Percentiles rank a stretch among this genome's conserved stretches.
Conservation (phyloP, 2,888 invertebrate species). For the Kryphioiulus occultus region DNA sequence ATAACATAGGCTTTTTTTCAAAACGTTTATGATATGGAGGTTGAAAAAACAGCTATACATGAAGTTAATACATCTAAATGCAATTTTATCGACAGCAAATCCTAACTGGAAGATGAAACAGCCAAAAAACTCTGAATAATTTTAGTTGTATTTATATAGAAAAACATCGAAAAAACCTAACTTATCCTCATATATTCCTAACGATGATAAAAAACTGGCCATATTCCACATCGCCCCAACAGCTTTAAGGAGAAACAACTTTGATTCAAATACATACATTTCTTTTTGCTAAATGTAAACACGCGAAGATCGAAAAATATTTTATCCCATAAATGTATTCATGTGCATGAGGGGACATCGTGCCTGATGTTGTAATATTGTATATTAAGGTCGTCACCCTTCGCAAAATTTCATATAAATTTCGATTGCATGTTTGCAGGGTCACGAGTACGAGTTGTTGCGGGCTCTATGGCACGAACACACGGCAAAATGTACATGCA, state of each 20-base stretch:
- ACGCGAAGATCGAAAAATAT: background rate
- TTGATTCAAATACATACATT: background rate
- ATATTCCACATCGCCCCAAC: background rate
- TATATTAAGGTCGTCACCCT: conserved; percentile 3
- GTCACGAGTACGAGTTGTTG: conserved; percentile 24
- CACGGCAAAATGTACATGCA: background rate
- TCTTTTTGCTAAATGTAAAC: background rate
- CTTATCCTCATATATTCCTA: background rate
- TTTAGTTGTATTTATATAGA: too few species aligned
- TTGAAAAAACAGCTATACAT: too few species aligned
- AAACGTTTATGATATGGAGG: too few species aligned
- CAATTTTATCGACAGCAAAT: too few species aligned
- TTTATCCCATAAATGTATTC: background rate
- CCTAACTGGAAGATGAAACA: too few species aligned
- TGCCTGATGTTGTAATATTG: background rate
- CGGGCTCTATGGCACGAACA: background rate
- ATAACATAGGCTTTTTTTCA: too few species aligned
- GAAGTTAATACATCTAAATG: too few species aligned
- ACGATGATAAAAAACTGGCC: background rate
- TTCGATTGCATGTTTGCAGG: conserved; percentile 26
- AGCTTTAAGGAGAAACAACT: background rate
- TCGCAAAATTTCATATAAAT: background rate
- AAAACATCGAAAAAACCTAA: too few species aligned
- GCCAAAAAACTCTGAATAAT: too few species aligned
- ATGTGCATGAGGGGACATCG: background rate